phyloP scores from a whole-genome alignment of 2,797 vertebrate species.

The Taenioides sp. region DNA sequence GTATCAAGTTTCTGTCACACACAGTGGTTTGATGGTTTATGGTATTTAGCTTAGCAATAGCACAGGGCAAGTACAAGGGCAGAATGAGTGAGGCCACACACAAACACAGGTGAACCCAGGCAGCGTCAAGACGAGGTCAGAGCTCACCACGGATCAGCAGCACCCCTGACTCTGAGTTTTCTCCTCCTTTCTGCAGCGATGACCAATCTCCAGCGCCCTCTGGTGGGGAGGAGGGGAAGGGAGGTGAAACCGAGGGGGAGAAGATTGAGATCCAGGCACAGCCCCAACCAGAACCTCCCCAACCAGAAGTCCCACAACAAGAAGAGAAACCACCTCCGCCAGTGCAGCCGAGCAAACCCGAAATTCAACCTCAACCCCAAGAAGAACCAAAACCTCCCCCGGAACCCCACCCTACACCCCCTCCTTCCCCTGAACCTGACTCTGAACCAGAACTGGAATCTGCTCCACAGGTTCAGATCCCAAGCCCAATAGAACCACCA shows the following conservation, averaged over 20 bases:
- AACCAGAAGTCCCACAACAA: constrained; percentile 28
- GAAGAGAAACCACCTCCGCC: constrained; percentile 3
- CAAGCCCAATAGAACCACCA: constrained; percentile 4
- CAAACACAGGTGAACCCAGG: constrained; percentile 58
- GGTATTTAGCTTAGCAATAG: background rate
- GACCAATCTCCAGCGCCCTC: constrained; percentile 74
- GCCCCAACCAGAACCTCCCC: constrained; percentile 21
- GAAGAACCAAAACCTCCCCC: constrained; percentile 17
- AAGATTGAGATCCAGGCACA: constrained; percentile 69
- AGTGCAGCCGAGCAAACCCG: constrained; percentile 46
- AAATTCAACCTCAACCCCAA: constrained; percentile 41
- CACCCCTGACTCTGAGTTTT: constrained; percentile 83
- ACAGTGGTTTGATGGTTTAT: constrained; percentile 28
- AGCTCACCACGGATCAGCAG: constrained; percentile 75
- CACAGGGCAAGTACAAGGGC: constrained; percentile 54
- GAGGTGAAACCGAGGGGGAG: constrained; percentile 74
- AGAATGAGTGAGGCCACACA: constrained; percentile 51
- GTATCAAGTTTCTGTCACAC: constrained; percentile 22
- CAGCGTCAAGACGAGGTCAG: constrained; percentile 76
- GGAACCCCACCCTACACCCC: constrained; percentile 13
- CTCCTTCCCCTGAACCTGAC: constrained; percentile 11
- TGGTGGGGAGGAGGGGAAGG: constrained; percentile 75
- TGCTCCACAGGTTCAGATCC: constrained; percentile 28
- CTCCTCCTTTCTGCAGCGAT: constrained; percentile 86
- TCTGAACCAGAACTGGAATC: constrained; percentile 7